Percentiles rank a stretch among this genome's conserved stretches.
Conservation (phyloP, 2,113 vertebrate species). For the Pelecanus crispus region DNA sequence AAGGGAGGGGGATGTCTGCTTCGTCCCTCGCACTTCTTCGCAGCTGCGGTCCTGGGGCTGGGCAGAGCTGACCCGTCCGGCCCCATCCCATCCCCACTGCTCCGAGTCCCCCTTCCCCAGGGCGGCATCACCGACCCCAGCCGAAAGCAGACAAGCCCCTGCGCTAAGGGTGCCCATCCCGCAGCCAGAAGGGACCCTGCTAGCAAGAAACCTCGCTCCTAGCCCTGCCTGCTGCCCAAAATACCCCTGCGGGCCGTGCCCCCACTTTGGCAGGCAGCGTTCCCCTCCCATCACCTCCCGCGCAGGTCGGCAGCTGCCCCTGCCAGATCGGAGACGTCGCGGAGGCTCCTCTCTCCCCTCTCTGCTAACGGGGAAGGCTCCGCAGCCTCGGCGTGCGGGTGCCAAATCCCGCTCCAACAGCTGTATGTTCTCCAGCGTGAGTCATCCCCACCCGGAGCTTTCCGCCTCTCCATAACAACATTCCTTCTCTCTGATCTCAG, state of each 20-base stretch:
- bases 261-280: neutral
- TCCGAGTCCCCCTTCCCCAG: neutral
- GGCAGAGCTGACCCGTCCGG: neutral
- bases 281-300: neutral
- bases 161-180: neutral
- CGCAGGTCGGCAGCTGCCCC: neutral
- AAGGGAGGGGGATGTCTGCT: neutral
- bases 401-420: constrained; percentile 8
- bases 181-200: neutral
- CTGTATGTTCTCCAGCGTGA: constrained; percentile 52
- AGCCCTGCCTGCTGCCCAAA: neutral
- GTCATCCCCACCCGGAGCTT: constrained; percentile 24
- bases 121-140: neutral
- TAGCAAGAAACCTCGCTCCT: neutral
- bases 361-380: neutral
- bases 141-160: neutral
- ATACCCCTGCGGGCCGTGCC: neutral
- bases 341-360: neutral
- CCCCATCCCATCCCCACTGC: neutral
- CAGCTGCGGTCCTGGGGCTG: neutral
- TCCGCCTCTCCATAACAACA: constrained; percentile 58
- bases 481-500: constrained; percentile 64
- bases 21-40: neutral
- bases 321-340: neutral
- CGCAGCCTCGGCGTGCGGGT: accelerated